Conservation (phyloP, 2,888 invertebrate genomes). For the Xestia sexstrigata region DNA sequence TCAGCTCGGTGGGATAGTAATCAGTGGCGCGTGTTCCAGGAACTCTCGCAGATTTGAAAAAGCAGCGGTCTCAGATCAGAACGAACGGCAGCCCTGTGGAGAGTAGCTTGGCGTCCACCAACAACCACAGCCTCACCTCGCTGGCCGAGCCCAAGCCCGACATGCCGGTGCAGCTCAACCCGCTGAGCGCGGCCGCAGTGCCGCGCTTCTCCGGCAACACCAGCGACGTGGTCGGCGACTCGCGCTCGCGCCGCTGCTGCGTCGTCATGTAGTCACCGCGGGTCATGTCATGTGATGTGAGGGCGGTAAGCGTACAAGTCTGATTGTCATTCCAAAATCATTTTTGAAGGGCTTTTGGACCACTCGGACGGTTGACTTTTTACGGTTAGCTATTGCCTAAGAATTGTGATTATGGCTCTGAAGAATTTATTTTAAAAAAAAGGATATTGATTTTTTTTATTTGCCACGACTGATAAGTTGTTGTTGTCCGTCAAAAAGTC, state of each 20-base stretch:
- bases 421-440: slow-evolving; percentile 38
- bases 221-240: slow-evolving; percentile 94
- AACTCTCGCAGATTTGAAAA: slow-evolving; percentile 98
- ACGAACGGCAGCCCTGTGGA: slow-evolving; percentile 91
- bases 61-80: slow-evolving; percentile 96
- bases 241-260: slow-evolving; percentile 93
- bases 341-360: slow-evolving; percentile 62
- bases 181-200: slow-evolving; percentile 86
- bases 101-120: slow-evolving; percentile 83
- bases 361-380: slow-evolving; percentile 55
- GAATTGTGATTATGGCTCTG: slow-evolving; percentile 54
- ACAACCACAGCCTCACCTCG: slow-evolving; percentile 86
- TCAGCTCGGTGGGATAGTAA: slow-evolving; percentile 43
- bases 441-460: slow-evolving; percentile 26
- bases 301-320: slow-evolving; percentile 78
- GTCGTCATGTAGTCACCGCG: slow-evolving; percentile 91
- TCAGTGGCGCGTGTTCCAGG: slow-evolving; percentile 83
- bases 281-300: too few relatives aligned
- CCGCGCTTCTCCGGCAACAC: slow-evolving; percentile 94
- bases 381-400: slow-evolving; percentile 48
- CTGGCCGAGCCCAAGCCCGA: slow-evolving; percentile 84
- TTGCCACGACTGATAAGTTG: slow-evolving; percentile 43
- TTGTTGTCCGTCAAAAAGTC: slow-evolving; percentile 51
- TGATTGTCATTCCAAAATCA: slow-evolving; percentile 85
- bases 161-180: slow-evolving; percentile 86